phyloP scores from a whole-genome alignment of 2,797 vertebrate species.

The Mastacembelus armatus region DNA sequence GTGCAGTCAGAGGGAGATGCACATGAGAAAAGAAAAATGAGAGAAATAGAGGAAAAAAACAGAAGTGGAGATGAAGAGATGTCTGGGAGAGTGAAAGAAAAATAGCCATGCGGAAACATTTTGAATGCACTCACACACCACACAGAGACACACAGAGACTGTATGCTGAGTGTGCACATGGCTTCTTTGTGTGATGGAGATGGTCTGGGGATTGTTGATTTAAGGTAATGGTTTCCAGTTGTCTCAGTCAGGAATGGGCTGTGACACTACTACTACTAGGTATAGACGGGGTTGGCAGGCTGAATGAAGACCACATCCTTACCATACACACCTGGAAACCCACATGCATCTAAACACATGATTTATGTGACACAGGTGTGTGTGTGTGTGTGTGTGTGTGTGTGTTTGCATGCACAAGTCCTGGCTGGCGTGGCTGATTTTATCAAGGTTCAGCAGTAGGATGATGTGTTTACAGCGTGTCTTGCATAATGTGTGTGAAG shows the following conservation, averaged over 20 bases:
- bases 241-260: slow-evolving; percentile 37
- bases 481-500: slow-evolving; percentile 59
- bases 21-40: slow-evolving; percentile 8
- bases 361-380: slow-evolving; percentile 14
- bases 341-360: slow-evolving; percentile 3
- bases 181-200: slow-evolving; percentile 55
- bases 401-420: slow-evolving; percentile 39
- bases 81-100: slow-evolving; percentile 30
- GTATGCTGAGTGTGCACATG: slow-evolving; percentile 68
- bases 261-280: slow-evolving; percentile 36
- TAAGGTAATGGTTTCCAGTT: slow-evolving; percentile 68
- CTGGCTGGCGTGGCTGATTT: slow-evolving; percentile 22
- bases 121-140: slow-evolving; percentile 21
- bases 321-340: not conserved
- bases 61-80: slow-evolving; percentile 31
- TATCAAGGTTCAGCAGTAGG: slow-evolving; percentile 60
- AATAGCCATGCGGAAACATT: slow-evolving; percentile 37
- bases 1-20: slow-evolving; percentile 9
- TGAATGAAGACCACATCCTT: slow-evolving; percentile 18
- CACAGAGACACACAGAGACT: slow-evolving; percentile 9
- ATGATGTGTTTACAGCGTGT: slow-evolving; percentile 36
- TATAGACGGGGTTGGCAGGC: slow-evolving; percentile 22
- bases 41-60: not conserved
- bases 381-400: slow-evolving; percentile 25
- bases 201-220: slow-evolving; percentile 61